Evolutionary conservation across 2,888 invertebrate species (phyloP).

Genomic region (Tachina fera): DNA sequence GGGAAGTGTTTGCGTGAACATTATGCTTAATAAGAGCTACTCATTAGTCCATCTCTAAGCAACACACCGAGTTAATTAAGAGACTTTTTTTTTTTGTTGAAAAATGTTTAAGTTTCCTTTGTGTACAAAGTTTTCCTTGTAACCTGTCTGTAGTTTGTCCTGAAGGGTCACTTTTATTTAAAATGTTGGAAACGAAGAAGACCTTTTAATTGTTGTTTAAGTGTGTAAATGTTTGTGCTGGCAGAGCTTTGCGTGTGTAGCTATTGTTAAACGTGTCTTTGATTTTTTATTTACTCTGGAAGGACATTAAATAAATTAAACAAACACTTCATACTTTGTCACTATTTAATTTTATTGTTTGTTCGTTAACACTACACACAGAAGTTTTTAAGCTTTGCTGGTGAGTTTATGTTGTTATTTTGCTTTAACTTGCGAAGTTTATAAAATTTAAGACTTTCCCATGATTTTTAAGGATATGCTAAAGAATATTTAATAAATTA

Average conservation of each 20-base stretch:
- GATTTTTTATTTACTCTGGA: conserved; percentile 29
- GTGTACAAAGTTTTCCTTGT: conserved; percentile 5
- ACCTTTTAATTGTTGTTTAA: background rate
- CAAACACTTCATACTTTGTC: conserved; percentile 51
- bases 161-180: conserved; percentile 19
- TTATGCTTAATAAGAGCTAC: too few species aligned
- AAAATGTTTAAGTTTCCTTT: background rate
- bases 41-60: too few species aligned
- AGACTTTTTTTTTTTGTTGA: conserved; percentile 8
- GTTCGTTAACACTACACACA: conserved; percentile 33
- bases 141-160: background rate
- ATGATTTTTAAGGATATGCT: background rate
- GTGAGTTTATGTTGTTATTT: background rate
- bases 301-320: conserved; percentile 59
- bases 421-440: background rate
- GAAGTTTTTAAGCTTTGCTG: conserved; percentile 49
- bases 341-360: background rate
- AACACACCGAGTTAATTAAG: conserved; percentile 56
- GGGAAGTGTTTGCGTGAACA: too few species aligned
- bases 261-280: conserved; percentile 39
- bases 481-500: background rate
- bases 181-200: conserved; percentile 5
- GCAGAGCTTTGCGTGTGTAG: conserved; percentile 34
- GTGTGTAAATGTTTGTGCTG: conserved; percentile 12
- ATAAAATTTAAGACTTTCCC: background rate